Evolutionary conservation across 2,888 invertebrate species (phyloP).

Genomic region (Drosophila rellima): DNA sequence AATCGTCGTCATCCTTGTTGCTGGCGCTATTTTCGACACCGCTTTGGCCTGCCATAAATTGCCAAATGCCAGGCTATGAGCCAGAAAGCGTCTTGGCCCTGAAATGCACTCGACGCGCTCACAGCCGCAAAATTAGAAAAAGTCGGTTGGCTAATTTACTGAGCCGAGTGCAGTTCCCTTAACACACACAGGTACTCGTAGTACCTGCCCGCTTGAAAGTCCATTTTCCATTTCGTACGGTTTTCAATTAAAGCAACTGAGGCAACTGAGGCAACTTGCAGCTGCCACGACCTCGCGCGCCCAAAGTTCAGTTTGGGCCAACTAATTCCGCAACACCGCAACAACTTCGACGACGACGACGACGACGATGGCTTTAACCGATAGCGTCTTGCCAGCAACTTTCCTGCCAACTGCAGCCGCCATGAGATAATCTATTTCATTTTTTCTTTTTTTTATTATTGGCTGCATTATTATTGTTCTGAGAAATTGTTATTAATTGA

Average conservation of each 20-base stretch:
- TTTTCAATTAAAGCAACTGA: constrained; percentile 72
- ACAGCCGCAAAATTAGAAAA: constrained; percentile 63
- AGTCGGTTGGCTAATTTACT: constrained; percentile 69
- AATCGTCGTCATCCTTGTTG: constrained; percentile 63
- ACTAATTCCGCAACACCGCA: constrained; percentile 69
- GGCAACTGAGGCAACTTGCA: constrained; percentile 47
- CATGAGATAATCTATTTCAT: constrained; percentile 70
- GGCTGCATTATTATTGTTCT: constrained; percentile 77
- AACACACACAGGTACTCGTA: not conserved
- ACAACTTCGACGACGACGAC: constrained; percentile 40
- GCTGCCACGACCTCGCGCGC: constrained; percentile 73
- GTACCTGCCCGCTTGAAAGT: constrained; percentile 46
- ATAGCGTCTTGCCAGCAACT: constrained; percentile 47
- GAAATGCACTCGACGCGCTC: constrained; percentile 67
- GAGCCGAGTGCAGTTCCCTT: constrained; percentile 34
- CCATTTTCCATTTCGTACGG: constrained; percentile 77
- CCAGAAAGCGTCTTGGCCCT: constrained; percentile 68
- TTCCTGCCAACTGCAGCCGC: constrained; percentile 39
- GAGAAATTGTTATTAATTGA: constrained; percentile 86
- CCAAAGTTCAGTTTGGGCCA: constrained; percentile 60
- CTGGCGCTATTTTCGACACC: constrained; percentile 82
- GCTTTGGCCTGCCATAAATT: constrained; percentile 78
- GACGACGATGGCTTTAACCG: constrained; percentile 70
- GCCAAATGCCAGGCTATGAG: constrained; percentile 67
- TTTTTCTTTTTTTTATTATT: constrained; percentile 11